Evolutionary conservation across 1,140 invertebrate genomes (phyloP).

Genomic region (Drosophila funebris): DNA sequence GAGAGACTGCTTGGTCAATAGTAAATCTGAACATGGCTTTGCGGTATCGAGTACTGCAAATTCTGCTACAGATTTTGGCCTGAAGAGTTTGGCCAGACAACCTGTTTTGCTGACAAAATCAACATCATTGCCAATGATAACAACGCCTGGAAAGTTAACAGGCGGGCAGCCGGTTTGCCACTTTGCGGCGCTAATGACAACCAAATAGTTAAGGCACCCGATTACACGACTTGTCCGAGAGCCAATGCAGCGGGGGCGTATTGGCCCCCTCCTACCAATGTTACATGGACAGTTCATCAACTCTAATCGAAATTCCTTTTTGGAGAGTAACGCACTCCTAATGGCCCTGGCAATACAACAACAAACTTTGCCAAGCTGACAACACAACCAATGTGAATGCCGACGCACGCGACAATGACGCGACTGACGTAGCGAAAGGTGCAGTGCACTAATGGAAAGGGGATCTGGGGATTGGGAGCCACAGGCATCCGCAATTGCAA

Average conservation of each 20-base stretch:
- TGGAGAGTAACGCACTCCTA: conserved; percentile 70
- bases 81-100: conserved; percentile 57
- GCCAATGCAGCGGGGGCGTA: conserved; percentile 54
- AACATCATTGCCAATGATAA: conserved; percentile 28
- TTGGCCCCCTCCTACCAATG: not conserved
- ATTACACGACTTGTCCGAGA: conserved; percentile 23
- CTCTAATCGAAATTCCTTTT: conserved; percentile 61
- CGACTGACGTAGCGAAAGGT: conserved; percentile 60
- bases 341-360: conserved; percentile 23
- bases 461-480: not conserved
- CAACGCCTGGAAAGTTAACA: conserved; percentile 24
- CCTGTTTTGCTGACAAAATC: conserved; percentile 59
- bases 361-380: conserved; percentile 12
- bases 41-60: not conserved
- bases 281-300: conserved; percentile 40
- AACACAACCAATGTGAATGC: conserved; percentile 32
- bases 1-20: conserved; percentile 38
- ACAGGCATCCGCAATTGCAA: conserved; percentile 68
- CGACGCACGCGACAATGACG: conserved; percentile 61
- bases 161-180: conserved; percentile 58
- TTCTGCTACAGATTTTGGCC: conserved; percentile 73
- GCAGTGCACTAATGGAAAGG: conserved; percentile 6
- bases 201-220: conserved; percentile 53
- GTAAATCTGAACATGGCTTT: not conserved
- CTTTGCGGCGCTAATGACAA: conserved; percentile 62